Evolutionary conservation across 2,888 invertebrate species (phyloP), one percentile per base, ranked within the genome.

Genomic region (Caenorhabditis parvicauda): DNA sequence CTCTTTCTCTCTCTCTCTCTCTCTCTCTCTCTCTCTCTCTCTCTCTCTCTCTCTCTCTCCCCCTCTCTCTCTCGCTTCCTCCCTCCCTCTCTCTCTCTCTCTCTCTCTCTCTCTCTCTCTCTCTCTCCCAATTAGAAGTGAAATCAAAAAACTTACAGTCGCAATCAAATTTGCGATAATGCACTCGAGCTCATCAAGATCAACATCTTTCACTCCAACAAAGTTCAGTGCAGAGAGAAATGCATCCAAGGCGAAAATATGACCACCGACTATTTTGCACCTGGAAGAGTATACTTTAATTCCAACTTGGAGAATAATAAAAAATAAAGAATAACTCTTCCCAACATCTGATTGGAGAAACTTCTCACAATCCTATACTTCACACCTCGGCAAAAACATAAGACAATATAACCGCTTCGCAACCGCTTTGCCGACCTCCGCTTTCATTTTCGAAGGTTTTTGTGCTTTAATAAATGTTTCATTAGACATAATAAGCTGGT

Each of bases 81-180:
- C 17, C 12, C n/a, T 4, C 5, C 12, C 17, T 38, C 17, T 38
- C 17, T 22, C 22, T 44, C 19, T 27, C 4, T 44, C 28, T 45
- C 4, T 14, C 39, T 19, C n/a, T 32, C n/a, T 32, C 9, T n/a
- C 9, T 9, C n/a, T 32, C n/a, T 32, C n/a, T 32, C n/a, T 12
- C 9, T 32, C 35, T 12, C n/a, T 32, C n/a, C 35, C 35, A 32
- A 12, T 9, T 32, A 9, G n/a, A 32, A 32, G n/a, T 32, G 9
- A 9, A 39, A n/a, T 32, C 24, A 24, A 35, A 52, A 25, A 22
- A 19, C 60, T 43, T 52, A 84, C 85, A 79, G 94, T 93, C 81
- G 88, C 91, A 76, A 98, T 96, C 52, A 98, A 87, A 85, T 95
- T 96, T 1, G 94, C 92, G 2, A 96, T 88, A 76, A 96, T 90